phyloP scores from a whole-genome alignment of 2,113 vertebrate genomes.

The Sebastes schlegelii region DNA sequence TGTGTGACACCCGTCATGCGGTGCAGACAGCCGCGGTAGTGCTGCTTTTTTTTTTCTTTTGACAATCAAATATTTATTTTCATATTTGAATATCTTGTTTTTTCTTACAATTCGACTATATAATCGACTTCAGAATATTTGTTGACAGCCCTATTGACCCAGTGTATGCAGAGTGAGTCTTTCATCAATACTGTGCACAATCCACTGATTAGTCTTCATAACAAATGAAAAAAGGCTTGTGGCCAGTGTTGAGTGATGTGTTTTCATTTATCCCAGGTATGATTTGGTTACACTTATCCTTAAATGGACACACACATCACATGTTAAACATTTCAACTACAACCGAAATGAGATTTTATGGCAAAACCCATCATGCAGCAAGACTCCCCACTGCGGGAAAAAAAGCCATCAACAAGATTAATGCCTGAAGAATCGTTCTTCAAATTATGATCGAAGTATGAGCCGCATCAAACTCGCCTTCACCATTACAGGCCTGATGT shows the following conservation, averaged over 20 bases:
- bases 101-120: too few relatives aligned
- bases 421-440: neutral
- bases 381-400: neutral
- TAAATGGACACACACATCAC: neutral
- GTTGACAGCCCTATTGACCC: neutral
- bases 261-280: neutral
- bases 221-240: neutral
- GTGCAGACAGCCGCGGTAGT: too few relatives aligned
- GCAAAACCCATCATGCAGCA: conserved; percentile 4
- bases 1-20: too few relatives aligned
- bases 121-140: too few relatives aligned
- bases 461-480: neutral
- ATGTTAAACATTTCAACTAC: neutral
- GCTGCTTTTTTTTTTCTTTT: too few relatives aligned
- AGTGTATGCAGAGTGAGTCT: neutral
- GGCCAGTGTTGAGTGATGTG: neutral
- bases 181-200: neutral
- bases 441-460: neutral
- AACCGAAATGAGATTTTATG: neutral
- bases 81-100: too few relatives aligned
- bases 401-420: conserved; percentile 8
- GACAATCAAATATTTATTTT: too few relatives aligned
- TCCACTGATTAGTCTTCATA: neutral
- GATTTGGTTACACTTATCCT: neutral
- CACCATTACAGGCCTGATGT: neutral